Percentiles rank a stretch among this genome's conserved stretches.
Conservation (phyloP, 2,888 invertebrate genomes). For the Lathronympha strigana region DNA sequence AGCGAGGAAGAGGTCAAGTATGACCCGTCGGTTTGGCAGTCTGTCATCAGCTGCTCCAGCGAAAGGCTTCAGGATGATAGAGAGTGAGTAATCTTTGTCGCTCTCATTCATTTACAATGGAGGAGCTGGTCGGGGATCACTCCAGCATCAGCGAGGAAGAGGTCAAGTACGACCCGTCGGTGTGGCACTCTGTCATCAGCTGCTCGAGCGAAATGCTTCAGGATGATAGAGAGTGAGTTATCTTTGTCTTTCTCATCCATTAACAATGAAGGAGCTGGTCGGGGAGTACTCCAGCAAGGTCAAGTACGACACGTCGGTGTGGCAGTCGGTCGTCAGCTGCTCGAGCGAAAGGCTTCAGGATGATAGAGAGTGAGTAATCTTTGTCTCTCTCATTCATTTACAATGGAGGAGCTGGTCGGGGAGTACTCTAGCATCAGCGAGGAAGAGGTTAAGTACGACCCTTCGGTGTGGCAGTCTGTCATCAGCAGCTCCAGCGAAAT, state of each 20-base stretch:
- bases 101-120: constrained; percentile 43
- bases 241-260: not conserved
- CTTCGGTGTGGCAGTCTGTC: too few relatives aligned
- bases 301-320: constrained; percentile 86
- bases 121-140: constrained; percentile 83
- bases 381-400: not conserved
- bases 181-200: constrained; percentile 47
- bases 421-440: too few relatives aligned
- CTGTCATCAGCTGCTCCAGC: constrained; percentile 9
- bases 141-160: constrained; percentile 91
- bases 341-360: not conserved
- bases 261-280: constrained; percentile 67
- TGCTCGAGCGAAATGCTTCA: not conserved
- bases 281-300: constrained; percentile 89
- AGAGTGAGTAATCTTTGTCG: not conserved
- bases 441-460: too few relatives aligned
- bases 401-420: constrained; percentile 71
- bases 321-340: constrained; percentile 12
- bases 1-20: constrained; percentile 91
- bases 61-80: constrained; percentile 2
- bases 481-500: too few relatives aligned
- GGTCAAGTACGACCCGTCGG: constrained; percentile 86
- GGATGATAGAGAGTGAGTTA: constrained; percentile 10
- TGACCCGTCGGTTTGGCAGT: constrained; percentile 80
- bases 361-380: constrained; percentile 8